Percentiles rank a stretch among this genome's conserved stretches.
These are phyloP conservation scores for Dryocosmus kuriphilus DNA, from an alignment of 2,888 invertebrate species.

Conservation along the genomic window DNA sequence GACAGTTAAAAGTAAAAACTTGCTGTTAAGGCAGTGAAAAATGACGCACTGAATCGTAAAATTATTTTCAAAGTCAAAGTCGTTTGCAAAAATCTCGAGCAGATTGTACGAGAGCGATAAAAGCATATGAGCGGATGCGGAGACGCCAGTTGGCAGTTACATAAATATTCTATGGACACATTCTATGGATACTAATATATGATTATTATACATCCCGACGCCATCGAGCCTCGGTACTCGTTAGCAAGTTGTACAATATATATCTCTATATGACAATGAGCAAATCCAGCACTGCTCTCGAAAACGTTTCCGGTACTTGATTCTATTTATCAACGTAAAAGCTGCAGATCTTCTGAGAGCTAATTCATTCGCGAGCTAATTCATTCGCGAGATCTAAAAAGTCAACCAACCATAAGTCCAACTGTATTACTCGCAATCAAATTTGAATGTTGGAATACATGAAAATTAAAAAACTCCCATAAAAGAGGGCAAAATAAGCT, in stretches of 20 bases:
- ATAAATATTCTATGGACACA: background rate
- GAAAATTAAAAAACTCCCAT: too few relatives aligned
- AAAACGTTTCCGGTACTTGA: constrained; percentile 1
- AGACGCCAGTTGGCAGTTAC: background rate
- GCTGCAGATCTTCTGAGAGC: background rate
- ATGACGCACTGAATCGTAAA: background rate
- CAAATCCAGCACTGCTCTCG: background rate
- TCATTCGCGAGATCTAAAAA: background rate
- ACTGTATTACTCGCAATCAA: background rate
- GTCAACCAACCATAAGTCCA: background rate
- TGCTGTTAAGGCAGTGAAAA: too few relatives aligned
- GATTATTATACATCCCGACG: background rate
- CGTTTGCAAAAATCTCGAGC: background rate
- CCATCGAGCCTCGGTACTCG: background rate
- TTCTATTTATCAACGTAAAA: background rate
- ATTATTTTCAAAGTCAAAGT: background rate
- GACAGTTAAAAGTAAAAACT: too few relatives aligned
- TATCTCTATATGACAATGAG: background rate
- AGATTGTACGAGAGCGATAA: background rate
- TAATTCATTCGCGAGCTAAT: background rate
- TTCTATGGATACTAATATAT: background rate
- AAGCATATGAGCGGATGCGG: background rate
- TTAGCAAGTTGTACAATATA: background rate
- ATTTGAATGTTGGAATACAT: too few relatives aligned
- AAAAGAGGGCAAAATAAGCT: too few relatives aligned